These are phyloP conservation scores for Phymastichus coffea DNA, from an alignment of 1,140 invertebrate genomes.

Conservation along the genomic window DNA sequence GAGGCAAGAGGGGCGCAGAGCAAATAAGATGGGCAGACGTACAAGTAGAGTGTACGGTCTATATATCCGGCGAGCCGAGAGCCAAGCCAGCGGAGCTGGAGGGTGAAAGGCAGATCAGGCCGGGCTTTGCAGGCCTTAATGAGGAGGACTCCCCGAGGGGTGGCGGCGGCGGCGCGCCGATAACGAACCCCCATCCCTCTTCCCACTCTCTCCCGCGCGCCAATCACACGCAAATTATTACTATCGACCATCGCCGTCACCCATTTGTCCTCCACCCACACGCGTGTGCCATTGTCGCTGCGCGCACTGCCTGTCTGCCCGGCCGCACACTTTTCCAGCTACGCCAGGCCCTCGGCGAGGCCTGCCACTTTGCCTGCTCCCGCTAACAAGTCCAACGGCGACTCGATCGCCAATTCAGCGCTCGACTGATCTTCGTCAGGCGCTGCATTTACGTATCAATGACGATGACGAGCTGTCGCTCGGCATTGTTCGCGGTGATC, in stretches of 20 bases:
- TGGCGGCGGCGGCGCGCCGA: constrained; percentile 7
- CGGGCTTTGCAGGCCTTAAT: constrained; percentile 32
- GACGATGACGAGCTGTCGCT: no score
- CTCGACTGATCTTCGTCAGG: no score
- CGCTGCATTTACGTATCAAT: no score
- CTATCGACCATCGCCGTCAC: constrained; percentile 18
- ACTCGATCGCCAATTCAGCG: no score
- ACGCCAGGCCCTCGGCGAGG: no score
- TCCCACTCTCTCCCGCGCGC: constrained; percentile 16
- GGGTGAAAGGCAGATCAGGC: background rate
- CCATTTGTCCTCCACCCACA: constrained; percentile 8
- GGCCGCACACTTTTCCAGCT: no score
- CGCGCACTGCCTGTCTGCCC: no score
- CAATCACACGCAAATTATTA: constrained; percentile 39
- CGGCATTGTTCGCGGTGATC: no score
- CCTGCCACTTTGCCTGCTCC: no score
- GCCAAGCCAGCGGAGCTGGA: background rate
- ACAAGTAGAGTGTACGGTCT: no score
- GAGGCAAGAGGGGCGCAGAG: constrained; percentile 5
- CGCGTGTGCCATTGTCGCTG: background rate
- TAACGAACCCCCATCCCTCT: constrained; percentile 23
- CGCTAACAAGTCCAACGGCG: no score
- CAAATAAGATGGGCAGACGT: constrained; percentile 31
- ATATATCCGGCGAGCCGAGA: no score
- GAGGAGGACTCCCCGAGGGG: constrained; percentile 32